Evolutionary conservation across 2,797 vertebrate species (phyloP), one percentile per base, ranked within the genome.

Genomic region (Chaunax sp.): DNA sequence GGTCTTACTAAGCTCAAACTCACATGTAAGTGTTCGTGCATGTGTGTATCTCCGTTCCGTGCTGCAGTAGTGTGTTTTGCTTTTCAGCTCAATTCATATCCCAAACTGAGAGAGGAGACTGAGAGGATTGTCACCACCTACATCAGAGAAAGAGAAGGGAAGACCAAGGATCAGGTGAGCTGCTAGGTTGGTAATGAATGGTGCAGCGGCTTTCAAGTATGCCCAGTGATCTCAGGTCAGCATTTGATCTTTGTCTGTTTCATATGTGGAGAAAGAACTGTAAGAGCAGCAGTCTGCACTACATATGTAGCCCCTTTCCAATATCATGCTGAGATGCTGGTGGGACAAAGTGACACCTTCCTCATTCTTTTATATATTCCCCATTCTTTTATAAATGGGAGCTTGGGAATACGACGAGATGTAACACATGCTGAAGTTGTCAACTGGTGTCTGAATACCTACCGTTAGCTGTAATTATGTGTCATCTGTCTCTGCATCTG

Each of bases 51-150:
- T 66, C 22, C 6, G 18, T 69, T 69, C 75, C 78, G 65, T 57
- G 64, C 82, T 83, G 79, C 89, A 92, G 90, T 78, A 55, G 28
- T 75, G 46, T 68, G 45, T 46, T 56, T 78, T 85, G 55, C 65
- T 56, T 90, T 89, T 72, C 90, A 99, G 98, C 95, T 99, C 40
- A 92, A 90, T 59, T 96, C 96, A 11, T 99, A 98, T 89, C 98
- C 98, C 50, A 90, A 96, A 67, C 82, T 99, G 60, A 93, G 97
- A 83, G 98, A 99, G 87, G 97, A 99, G 87, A 99, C 96, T 0
- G 98, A 99, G 83, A 92, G 97, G 35, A 99, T 99, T 6, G 97
- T 99, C 70, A 98, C 96, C 81, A 96, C 96, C 0, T 91, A 99
- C 37, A 93, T 98, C 90, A 83, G 97, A 33, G 97, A 99, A 67